These are phyloP conservation scores for Chromobotia macracanthus DNA, from an alignment of 2,797 vertebrate genomes.

Conservation along the genomic window DNA sequence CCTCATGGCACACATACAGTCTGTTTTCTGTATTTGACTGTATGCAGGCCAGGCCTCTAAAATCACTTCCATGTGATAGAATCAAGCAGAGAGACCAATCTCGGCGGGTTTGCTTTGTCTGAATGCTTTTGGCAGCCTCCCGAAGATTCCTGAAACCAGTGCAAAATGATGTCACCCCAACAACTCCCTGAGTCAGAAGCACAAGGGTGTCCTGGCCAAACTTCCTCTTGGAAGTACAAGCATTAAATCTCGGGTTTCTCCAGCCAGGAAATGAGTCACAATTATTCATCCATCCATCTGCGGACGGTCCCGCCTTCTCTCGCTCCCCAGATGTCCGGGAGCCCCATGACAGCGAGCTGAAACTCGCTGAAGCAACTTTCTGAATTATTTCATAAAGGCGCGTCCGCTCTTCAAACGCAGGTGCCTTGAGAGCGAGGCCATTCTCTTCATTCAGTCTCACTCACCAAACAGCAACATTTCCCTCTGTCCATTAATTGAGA, in stretches of 20 bases:
- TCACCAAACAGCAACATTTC: not conserved
- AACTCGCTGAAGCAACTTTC: slow-evolving; percentile 80
- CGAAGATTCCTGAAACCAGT: slow-evolving; percentile 72
- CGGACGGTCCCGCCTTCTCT: slow-evolving; percentile 55
- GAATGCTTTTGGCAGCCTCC: slow-evolving; percentile 59
- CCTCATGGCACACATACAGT: slow-evolving; percentile 6
- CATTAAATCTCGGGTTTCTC: slow-evolving; percentile 76
- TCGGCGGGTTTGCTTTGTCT: slow-evolving; percentile 65
- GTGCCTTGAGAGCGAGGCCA: slow-evolving; percentile 62
- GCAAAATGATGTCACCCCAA: slow-evolving; percentile 72
- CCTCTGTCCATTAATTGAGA: not conserved
- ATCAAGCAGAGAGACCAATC: slow-evolving; percentile 66
- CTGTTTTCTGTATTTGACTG: slow-evolving; percentile 27
- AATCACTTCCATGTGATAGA: slow-evolving; percentile 62
- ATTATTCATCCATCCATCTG: slow-evolving; percentile 69
- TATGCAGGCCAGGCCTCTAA: slow-evolving; percentile 37
- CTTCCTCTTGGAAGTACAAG: slow-evolving; percentile 71
- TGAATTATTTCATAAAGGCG: slow-evolving; percentile 81
- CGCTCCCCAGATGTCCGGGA: slow-evolving; percentile 33
- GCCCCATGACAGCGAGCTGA: slow-evolving; percentile 42
- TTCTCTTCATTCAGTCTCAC: slow-evolving; percentile 44
- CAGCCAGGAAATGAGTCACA: slow-evolving; percentile 77
- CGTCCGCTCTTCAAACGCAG: slow-evolving; percentile 72
- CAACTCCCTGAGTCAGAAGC: slow-evolving; percentile 67
- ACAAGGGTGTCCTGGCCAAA: slow-evolving; percentile 70